Evolutionary conservation across 2,113 vertebrate species (phyloP).

Genomic region (Eonycteris spelaea): DNA sequence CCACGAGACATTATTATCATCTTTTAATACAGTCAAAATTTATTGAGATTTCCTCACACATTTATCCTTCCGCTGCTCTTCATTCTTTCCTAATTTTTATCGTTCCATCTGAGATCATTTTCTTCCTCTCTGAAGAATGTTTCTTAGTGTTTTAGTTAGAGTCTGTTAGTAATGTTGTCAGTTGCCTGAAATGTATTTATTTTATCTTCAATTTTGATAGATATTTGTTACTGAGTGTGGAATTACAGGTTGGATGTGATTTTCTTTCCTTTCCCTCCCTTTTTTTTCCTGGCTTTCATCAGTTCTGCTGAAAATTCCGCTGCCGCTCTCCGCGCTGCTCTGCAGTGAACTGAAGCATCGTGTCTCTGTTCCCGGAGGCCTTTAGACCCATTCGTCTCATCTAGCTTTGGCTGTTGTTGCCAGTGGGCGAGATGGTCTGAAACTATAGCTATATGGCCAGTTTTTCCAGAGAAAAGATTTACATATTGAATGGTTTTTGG

Average conservation of each 20-base stretch:
- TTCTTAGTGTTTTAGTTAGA: neutral
- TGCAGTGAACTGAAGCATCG: rapidly evolving
- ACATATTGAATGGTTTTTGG: neutral
- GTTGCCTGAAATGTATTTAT: neutral
- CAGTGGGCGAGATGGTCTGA: neutral
- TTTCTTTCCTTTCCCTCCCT: neutral
- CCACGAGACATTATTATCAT: neutral
- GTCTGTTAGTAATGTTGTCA: neutral
- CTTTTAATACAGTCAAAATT: neutral
- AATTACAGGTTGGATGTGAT: neutral
- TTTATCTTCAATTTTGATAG: neutral
- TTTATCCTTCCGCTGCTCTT: neutral
- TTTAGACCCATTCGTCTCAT: neutral
- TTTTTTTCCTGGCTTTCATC: neutral
- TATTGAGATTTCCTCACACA: neutral
- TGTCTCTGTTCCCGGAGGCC: no score
- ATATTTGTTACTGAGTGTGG: neutral
- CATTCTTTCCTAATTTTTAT: neutral
- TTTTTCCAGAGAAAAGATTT: neutral
- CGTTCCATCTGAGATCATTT: neutral
- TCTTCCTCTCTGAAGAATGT: neutral
- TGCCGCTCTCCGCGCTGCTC: neutral
- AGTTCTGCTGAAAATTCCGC: neutral
- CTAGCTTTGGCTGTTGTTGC: neutral
- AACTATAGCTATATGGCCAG: neutral